Evolutionary conservation across 2,797 vertebrate species (phyloP), one percentile per base, ranked within the genome.

Genomic region (Pseudocheirus occidentalis): DNA sequence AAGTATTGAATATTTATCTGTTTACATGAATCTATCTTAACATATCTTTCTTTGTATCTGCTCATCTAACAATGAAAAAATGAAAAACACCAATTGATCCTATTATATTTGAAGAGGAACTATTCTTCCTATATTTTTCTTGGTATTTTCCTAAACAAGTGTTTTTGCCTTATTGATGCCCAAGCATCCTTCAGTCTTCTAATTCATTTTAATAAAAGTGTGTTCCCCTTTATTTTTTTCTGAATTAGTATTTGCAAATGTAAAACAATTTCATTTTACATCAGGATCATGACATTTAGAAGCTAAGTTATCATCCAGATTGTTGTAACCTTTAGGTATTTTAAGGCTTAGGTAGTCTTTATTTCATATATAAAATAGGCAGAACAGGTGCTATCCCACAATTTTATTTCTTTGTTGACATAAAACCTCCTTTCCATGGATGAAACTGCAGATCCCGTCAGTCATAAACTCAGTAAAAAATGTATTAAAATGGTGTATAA

Each of bases 291-390:
- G 94, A 92, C 58, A 95, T 91, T 87, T 1, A 18, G 93, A 97
- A 91, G 27, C 93, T 90, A 96, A 95, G 57, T 95, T 96, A 95
- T 54, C 92, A 89, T 28, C 55, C 34, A 94, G 34, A 90, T 97
- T 96, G 92, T 54, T 95, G 94, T 73, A 95, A 91, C 54, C 93
- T 98, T 96, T 95, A 96, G 90, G 66, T 94, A 87, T 3, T 96
- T 98, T 97, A 95, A 55, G 27, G 94, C 62, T 90, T 94, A 97
- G 91, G 11, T 92, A 94, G 90, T 94, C n/a, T 98, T 98, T 98
- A 97, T 98, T 97, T 97, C 96, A 95, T 91, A 94, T 96, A 98
- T 97, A 97, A 98, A 98, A 97, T 55, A 95, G 55, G 87, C 90
- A 97, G 73, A 97, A 97, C 46, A 96, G 90, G 56, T 96, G 55